Evolutionary conservation across 2,797 vertebrate genomes (phyloP), one percentile per base, ranked within the genome.

Genomic region (Microctenopoma steveboyesi): DNA sequence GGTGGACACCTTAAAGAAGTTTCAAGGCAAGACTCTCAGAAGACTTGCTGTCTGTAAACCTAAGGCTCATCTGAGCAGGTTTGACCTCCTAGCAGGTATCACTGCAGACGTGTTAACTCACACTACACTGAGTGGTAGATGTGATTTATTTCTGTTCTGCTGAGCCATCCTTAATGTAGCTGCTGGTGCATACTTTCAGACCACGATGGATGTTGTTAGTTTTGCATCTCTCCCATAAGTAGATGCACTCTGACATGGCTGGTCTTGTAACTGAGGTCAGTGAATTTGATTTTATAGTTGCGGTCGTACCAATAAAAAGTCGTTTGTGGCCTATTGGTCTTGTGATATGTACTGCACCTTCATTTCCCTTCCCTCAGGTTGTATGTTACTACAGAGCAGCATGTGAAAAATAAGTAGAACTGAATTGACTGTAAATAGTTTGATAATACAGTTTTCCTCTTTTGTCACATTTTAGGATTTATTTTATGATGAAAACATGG

Each of bases 231-330:
- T 64, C 13, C 10, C 28, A 22, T 62, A 42, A 62, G 18, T 49
- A 43, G 16, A 42, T 69, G 22, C 27, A 50, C 11, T 42, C 16
- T 0, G 1, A 70, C 27, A 28, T 56, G 59, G 49, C 60, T 64
- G 51, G 71, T 75, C 87, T 86, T 82, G 73, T 88, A 74, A 87
- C 70, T 63, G 64, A 74, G 64, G 37, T 75, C 0, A 16, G 14
- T 62, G 18, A 78, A 76, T 69, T 63, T 28, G 53, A 79, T 82
- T 83, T 86, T 72, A 81, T 71, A 79, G 58, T 61, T 2, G 22
- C 0, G 13, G 46, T 68, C 2, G 0, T 56, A 15, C 28, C 55
- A 18, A 67, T 75, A 64, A 80, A 64, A 80, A 80, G 35, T 64
- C 2, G 45, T 68, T 83, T 86, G 60, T 76, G 11, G 33, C 25